Evolutionary conservation across 2,888 invertebrate species (phyloP).

Genomic region (Parascotia fuliginaria): DNA sequence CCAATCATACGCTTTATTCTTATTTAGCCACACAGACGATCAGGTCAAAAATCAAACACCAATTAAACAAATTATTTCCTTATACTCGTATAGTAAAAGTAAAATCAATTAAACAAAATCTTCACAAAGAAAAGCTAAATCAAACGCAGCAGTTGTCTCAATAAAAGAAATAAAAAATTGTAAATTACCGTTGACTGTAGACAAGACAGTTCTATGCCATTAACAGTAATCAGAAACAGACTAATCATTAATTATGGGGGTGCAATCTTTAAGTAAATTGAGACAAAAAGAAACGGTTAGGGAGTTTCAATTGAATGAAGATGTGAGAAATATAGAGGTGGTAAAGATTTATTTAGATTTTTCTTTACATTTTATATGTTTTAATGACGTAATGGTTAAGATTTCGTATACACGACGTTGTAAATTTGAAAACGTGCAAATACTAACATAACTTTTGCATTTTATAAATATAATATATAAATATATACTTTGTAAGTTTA

Average conservation of each 20-base stretch:
- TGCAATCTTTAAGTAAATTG: constrained; percentile 75
- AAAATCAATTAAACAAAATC: background rate
- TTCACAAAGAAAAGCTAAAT: constrained; percentile 9
- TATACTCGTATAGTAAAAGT: background rate
- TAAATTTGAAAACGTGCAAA: no score
- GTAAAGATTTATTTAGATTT: no score
- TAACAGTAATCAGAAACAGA: constrained; percentile 71
- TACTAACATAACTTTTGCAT: no score
- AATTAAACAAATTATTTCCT: no score
- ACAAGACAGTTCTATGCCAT: constrained; percentile 54
- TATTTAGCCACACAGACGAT: no score
- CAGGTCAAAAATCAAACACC: no score
- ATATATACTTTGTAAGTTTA: no score
- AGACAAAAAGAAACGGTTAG: constrained; percentile 62
- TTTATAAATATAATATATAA: no score
- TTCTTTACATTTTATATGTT: no score
- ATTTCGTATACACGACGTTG: no score
- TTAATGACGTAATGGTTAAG: no score
- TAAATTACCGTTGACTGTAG: constrained; percentile 50
- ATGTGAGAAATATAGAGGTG: constrained; percentile 14
- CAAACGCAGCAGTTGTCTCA: background rate
- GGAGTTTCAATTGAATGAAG: constrained; percentile 31
- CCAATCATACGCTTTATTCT: no score
- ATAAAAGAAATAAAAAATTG: constrained; percentile 37
- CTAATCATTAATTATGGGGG: constrained; percentile 73